phyloP scores from a whole-genome alignment of 1,140 invertebrate genomes.

The Cryptotermes secundus region DNA sequence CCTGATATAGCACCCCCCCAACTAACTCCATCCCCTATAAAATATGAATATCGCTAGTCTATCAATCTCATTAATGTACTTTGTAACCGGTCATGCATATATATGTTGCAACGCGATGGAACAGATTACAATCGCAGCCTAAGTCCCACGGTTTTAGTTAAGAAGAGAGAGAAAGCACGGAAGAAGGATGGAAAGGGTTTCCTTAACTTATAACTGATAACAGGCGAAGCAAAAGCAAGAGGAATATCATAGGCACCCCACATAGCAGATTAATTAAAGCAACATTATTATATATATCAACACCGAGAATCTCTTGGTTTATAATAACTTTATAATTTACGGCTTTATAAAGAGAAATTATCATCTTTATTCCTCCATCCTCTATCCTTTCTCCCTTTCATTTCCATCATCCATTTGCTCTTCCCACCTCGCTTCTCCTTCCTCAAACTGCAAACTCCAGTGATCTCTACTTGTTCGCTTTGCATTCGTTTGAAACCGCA shows the following conservation, averaged over 20 bases:
- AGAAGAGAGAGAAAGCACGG: background rate
- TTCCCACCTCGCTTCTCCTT: background rate
- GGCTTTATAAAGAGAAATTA: constrained; percentile 4
- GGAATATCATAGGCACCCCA: constrained; percentile 22
- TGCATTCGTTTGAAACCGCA: no score
- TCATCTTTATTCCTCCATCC: background rate
- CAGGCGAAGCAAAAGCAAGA: constrained; percentile 17
- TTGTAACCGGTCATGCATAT: constrained; percentile 25
- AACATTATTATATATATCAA: constrained; percentile 26
- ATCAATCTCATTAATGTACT: constrained; percentile 30
- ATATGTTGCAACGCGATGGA: background rate
- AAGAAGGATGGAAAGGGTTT: constrained; percentile 14
- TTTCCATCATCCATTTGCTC: background rate
- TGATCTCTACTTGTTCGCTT: no score
- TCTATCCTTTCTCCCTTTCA: background rate
- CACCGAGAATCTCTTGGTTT: constrained; percentile 21
- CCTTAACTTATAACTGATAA: constrained; percentile 30
- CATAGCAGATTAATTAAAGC: constrained; percentile 30
- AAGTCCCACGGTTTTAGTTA: background rate
- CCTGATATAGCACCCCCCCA: background rate
- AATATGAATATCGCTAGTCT: constrained; percentile 27
- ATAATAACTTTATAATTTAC: constrained; percentile 32
- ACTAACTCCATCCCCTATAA: constrained; percentile 20
- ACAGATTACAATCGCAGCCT: constrained; percentile 25
- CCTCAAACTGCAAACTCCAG: background rate